Percentiles rank a stretch among this genome's conserved stretches.
phyloP scores from a whole-genome alignment of 2,797 vertebrate genomes.

The Brachymystax lenok region DNA sequence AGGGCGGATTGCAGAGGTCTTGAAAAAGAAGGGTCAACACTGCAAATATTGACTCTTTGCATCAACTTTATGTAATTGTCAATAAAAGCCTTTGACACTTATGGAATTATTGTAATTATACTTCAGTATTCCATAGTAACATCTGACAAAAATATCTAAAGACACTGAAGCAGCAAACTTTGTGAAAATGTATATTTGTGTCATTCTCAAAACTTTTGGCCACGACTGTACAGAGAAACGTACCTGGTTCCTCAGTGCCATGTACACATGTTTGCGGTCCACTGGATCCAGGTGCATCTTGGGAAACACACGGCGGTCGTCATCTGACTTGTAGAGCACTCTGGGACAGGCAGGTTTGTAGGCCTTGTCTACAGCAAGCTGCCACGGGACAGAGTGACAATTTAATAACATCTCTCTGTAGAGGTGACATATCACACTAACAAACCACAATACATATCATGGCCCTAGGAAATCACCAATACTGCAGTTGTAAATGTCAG shows the following conservation, averaged over 20 bases:
- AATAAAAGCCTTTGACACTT: too few relatives aligned
- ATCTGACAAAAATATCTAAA: too few relatives aligned
- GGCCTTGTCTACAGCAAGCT: constrained; percentile 68
- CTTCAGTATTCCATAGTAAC: too few relatives aligned
- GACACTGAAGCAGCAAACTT: too few relatives aligned
- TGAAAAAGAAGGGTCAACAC: too few relatives aligned
- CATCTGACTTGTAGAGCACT: constrained; percentile 61
- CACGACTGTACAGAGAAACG: background rate
- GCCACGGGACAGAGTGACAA: constrained; percentile 14
- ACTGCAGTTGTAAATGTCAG: background rate
- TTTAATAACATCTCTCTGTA: too few relatives aligned
- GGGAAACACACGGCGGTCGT: constrained; percentile 56
- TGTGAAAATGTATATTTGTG: too few relatives aligned
- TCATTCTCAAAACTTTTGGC: too few relatives aligned
- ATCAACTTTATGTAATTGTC: too few relatives aligned
- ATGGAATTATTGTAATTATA: too few relatives aligned
- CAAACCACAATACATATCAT: background rate
- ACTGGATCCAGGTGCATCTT: constrained; percentile 62
- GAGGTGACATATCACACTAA: background rate
- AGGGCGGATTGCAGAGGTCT: too few relatives aligned
- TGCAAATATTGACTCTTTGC: too few relatives aligned
- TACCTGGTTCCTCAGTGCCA: constrained; percentile 65
- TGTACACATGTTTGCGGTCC: constrained; percentile 61
- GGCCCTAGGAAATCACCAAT: background rate
- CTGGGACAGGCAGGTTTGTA: constrained; percentile 52